These are phyloP conservation scores for Tympanuchus pallidicinctus DNA, from an alignment of 2,113 vertebrate genomes.

Conservation along the genomic window DNA sequence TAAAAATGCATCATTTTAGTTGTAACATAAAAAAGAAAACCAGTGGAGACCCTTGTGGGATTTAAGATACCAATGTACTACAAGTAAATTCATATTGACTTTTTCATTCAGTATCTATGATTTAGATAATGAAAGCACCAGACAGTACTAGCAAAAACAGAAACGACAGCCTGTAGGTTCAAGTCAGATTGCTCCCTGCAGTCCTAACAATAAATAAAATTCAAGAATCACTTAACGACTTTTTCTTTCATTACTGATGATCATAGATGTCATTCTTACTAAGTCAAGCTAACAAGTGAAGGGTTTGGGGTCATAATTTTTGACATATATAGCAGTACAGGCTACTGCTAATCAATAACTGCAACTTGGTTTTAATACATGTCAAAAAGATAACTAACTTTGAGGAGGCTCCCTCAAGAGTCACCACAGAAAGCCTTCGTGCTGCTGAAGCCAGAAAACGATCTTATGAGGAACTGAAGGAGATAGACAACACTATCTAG, in stretches of 20 bases:
- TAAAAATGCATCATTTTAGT: neutral
- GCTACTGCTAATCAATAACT: neutral
- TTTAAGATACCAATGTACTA: neutral
- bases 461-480: neutral
- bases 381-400: conserved; percentile 13
- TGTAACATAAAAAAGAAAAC: neutral
- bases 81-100: neutral
- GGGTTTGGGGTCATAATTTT: conserved; percentile 15
- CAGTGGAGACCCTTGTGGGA: neutral
- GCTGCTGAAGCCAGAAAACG: conserved; percentile 33
- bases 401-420: neutral
- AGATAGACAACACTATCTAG: neutral
- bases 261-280: neutral
- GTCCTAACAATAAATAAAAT: conserved; percentile 34
- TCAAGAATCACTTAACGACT: conserved; percentile 30
- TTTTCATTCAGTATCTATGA: neutral
- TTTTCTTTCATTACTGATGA: conserved; percentile 57
- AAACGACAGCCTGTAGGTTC: conserved; percentile 25
- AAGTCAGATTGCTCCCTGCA: neutral
- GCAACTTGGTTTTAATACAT: conserved; percentile 30
- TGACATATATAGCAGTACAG: neutral
- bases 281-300: conserved; percentile 10
- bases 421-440: conserved; percentile 21
- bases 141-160: conserved; percentile 21
- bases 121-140: neutral